These are phyloP conservation scores for Conus betulinus DNA, from an alignment of 1,140 invertebrate species.

Conservation along the genomic window DNA sequence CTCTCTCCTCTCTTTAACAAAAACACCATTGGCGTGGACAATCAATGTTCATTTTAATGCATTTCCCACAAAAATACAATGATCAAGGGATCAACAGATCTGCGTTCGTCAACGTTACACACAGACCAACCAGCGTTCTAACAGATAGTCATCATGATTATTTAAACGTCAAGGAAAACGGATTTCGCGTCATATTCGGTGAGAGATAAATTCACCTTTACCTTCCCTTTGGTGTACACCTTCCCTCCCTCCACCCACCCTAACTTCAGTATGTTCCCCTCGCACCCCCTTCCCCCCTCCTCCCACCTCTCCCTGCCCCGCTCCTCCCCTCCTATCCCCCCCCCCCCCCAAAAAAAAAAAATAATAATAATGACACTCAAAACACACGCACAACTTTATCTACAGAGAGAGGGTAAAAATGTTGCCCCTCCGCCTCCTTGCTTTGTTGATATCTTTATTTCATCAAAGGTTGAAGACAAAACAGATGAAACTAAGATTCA, in stretches of 20 bases:
- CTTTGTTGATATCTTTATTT: no score
- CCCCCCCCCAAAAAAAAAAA: background rate
- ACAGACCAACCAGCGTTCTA: background rate
- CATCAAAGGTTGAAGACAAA: background rate
- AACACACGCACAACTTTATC: background rate
- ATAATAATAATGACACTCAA: background rate
- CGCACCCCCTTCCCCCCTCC: no score
- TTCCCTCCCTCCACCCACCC: no score
- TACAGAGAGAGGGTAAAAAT: no score
- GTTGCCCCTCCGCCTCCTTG: no score
- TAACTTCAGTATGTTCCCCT: no score
- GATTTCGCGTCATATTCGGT: background rate
- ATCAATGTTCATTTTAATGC: slow-evolving; percentile 8
- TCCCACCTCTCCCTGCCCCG: no score
- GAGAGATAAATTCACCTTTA: background rate
- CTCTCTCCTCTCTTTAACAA: no score
- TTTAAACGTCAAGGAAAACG: background rate
- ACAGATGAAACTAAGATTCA: background rate
- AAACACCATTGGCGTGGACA: background rate
- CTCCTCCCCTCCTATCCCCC: no score
- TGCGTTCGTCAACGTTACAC: background rate
- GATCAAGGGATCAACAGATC: background rate
- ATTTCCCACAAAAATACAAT: background rate
- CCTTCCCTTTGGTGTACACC: no score
- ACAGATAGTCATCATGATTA: background rate